phyloP scores from a whole-genome alignment of 2,888 invertebrate species.

The Cephus rjabovi region DNA sequence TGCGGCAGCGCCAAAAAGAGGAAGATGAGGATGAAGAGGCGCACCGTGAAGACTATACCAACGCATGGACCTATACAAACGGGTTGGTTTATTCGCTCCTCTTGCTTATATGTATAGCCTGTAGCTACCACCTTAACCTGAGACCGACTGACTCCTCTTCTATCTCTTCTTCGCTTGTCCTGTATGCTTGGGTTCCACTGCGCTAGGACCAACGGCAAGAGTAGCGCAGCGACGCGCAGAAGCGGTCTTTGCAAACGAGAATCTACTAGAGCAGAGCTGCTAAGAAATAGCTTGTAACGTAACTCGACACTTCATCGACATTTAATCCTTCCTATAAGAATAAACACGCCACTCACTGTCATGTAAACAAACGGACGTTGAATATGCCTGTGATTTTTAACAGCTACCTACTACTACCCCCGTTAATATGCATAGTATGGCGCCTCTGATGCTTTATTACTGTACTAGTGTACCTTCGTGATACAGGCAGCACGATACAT shows the following conservation, averaged over 20 bases:
- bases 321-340: slow-evolving; percentile 28
- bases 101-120: background rate
- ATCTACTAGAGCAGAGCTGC: slow-evolving; percentile 8
- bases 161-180: background rate
- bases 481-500: background rate
- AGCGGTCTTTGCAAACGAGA: background rate
- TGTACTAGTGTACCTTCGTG: background rate
- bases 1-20: slow-evolving; percentile 12
- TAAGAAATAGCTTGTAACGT: slow-evolving; percentile 1
- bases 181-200: background rate
- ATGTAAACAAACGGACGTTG: slow-evolving; percentile 40
- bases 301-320: slow-evolving; percentile 11
- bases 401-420: slow-evolving; percentile 2
- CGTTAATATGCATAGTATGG: too few species aligned
- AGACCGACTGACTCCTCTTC: background rate
- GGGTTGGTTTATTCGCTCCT: background rate
- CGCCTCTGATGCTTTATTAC: background rate
- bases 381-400: slow-evolving; percentile 36
- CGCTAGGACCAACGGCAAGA: background rate
- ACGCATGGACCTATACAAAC: background rate
- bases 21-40: slow-evolving; percentile 9
- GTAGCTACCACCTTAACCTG: background rate
- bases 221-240: background rate
- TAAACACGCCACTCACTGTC: slow-evolving; percentile 15
- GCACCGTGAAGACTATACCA: background rate